Percentiles rank a stretch among this genome's conserved stretches.
These are phyloP conservation scores for Lucilia sericata DNA, from an alignment of 1,140 invertebrate species.

Conservation along the genomic window DNA sequence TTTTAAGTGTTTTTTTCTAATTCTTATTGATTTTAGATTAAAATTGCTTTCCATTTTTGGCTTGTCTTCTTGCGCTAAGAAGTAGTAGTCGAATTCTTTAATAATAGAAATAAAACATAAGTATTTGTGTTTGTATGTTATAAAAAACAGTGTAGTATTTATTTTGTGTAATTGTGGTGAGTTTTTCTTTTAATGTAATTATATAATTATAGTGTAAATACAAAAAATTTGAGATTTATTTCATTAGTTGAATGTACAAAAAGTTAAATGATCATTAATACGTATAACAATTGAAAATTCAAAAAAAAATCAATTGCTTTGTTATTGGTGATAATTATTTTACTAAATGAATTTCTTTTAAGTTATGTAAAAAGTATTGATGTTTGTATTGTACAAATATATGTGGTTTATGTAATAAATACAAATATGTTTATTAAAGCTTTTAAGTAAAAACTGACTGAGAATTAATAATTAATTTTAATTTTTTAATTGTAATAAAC, in stretches of 20 bases:
- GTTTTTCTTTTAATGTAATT: neutral
- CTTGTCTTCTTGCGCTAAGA: neutral
- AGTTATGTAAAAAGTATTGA: too few relatives aligned
- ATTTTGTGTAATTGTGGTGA: neutral
- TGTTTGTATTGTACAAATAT: too few relatives aligned
- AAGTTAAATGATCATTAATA: neutral
- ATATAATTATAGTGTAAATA: too few relatives aligned
- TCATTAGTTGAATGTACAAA: too few relatives aligned
- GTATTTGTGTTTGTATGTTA: neutral
- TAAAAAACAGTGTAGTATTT: neutral
- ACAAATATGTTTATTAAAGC: neutral
- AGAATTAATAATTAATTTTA: neutral
- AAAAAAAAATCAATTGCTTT: too few relatives aligned
- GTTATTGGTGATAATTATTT: too few relatives aligned
- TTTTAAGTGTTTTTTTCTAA: neutral
- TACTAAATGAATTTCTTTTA: too few relatives aligned
- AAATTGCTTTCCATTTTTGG: constrained; percentile 20
- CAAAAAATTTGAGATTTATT: too few relatives aligned
- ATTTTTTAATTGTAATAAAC: too few relatives aligned
- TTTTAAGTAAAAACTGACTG: neutral
- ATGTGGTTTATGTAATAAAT: neutral
- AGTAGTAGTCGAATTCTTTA: neutral
- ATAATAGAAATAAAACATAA: neutral
- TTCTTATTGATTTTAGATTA: neutral
- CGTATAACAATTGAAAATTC: too few relatives aligned